Conservation (phyloP, 2,888 invertebrate genomes). For the Drosophila hawaiiensis region DNA sequence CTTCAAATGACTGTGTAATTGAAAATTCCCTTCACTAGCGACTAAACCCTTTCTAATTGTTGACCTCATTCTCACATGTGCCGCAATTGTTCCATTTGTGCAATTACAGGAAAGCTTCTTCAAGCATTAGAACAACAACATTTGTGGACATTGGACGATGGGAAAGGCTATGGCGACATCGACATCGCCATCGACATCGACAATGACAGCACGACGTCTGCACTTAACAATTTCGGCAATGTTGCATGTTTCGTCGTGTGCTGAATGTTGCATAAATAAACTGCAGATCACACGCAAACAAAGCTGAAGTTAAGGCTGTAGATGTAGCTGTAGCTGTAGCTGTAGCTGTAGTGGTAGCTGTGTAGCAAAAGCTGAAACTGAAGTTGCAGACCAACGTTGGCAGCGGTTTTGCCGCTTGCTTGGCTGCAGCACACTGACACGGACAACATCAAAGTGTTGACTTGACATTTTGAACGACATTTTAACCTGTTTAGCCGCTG, state of each 20-base stretch:
- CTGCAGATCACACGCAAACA: slow-evolving; percentile 81
- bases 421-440: slow-evolving; percentile 53
- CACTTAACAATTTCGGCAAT: slow-evolving; percentile 79
- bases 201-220: slow-evolving; percentile 66
- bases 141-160: slow-evolving; percentile 35
- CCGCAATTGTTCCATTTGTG: slow-evolving; percentile 70
- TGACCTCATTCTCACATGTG: slow-evolving; percentile 50
- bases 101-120: slow-evolving; percentile 66
- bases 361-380: slow-evolving; percentile 17
- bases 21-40: slow-evolving; percentile 16
- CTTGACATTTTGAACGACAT: slow-evolving; percentile 83
- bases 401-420: slow-evolving; percentile 53
- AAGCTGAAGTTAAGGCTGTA: slow-evolving; percentile 37
- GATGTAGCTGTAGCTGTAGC: slow-evolving; percentile 10
- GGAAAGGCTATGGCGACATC: slow-evolving; percentile 44
- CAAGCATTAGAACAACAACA: slow-evolving; percentile 63
- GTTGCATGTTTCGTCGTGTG: slow-evolving; percentile 79
- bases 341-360: slow-evolving; percentile 8
- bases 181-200: slow-evolving; percentile 36
- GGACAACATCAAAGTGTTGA: slow-evolving; percentile 82
- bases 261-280: slow-evolving; percentile 82
- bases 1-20: background rate
- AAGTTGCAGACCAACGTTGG: slow-evolving; percentile 45
- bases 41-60: slow-evolving; percentile 43
- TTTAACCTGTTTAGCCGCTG: slow-evolving; percentile 81